Conservation (phyloP, 2,113 vertebrate species). For the Clinocottus analis region DNA sequence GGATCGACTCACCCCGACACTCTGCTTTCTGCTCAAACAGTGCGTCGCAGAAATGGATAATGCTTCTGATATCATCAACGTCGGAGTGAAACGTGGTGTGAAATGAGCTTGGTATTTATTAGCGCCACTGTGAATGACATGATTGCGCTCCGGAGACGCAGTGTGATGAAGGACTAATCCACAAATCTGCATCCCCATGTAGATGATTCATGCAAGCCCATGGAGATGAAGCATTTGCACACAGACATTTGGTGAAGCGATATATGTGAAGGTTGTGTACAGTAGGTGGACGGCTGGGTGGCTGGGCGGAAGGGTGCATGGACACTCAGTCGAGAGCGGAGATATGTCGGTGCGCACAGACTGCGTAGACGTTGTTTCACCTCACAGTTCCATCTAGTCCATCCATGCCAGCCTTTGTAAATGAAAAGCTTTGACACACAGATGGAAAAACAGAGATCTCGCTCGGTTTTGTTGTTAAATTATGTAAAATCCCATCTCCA, state of each 20-base stretch:
- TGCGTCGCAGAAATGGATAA: conserved; percentile 56
- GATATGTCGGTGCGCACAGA: conserved; percentile 3
- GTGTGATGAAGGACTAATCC: conserved; percentile 63
- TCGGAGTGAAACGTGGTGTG: conserved; percentile 56
- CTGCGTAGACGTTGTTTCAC: conserved; percentile 23
- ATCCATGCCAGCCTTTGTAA: conserved; percentile 25
- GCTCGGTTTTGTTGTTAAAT: conserved; percentile 68
- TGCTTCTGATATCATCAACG: conserved; percentile 66
- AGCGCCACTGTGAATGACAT: conserved; percentile 70
- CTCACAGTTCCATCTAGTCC: conserved; percentile 31
- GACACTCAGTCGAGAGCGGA: background rate
- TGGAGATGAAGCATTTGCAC: conserved; percentile 53
- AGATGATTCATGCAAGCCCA: conserved; percentile 56
- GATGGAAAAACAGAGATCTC: conserved; percentile 59
- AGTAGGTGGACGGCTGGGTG: conserved; percentile 25
- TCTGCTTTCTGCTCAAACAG: conserved; percentile 50
- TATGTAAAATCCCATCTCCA: conserved; percentile 71
- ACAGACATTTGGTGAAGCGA: conserved; percentile 42
- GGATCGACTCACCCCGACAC: conserved; percentile 38
- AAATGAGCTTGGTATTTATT: conserved; percentile 74
- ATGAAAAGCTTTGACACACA: conserved; percentile 28
- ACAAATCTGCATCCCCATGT: conserved; percentile 59
- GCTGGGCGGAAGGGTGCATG: background rate
- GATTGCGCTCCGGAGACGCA: conserved; percentile 73
- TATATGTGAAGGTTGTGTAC: conserved; percentile 32